phyloP scores from a whole-genome alignment of 2,797 vertebrate genomes.

The Merluccius polli region DNA sequence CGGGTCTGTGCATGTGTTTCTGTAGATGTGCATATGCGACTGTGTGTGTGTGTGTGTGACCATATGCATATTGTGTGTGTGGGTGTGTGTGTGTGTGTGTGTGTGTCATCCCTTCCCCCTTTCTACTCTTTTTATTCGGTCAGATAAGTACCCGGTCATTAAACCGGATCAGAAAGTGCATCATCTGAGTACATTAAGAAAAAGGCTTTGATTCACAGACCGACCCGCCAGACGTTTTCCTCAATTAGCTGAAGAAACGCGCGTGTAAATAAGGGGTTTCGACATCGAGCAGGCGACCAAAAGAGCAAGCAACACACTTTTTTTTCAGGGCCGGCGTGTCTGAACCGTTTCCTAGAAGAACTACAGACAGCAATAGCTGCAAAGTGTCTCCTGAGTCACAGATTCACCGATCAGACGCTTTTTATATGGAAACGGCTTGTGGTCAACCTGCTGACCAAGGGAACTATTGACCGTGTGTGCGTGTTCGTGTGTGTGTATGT shows the following conservation, averaged over 20 bases:
- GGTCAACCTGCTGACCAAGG: conserved; percentile 55
- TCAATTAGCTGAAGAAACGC: conserved; percentile 52
- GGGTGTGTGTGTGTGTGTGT: neutral
- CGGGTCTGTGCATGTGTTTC: neutral
- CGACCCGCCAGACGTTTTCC: conserved; percentile 42
- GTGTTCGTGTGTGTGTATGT: neutral
- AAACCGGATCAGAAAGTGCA: conserved; percentile 34
- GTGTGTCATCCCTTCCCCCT: conserved; percentile 9
- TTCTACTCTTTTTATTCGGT: conserved; percentile 28
- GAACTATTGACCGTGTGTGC: conserved; percentile 32
- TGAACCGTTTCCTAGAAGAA: conserved; percentile 49
- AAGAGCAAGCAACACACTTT: conserved; percentile 56
- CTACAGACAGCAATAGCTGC: conserved; percentile 46
- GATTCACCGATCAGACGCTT: conserved; percentile 56
- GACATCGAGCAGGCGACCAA: conserved; percentile 53
- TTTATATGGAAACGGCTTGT: conserved; percentile 63
- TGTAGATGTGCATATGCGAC: neutral
- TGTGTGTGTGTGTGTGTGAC: neutral
- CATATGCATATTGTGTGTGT: neutral
- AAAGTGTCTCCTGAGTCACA: conserved; percentile 47
- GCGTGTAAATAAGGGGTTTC: conserved; percentile 37
- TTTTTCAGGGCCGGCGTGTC: conserved; percentile 37
- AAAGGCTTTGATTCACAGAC: conserved; percentile 40
- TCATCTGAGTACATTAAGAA: conserved; percentile 31
- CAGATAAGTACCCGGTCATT: conserved; percentile 30